A percentile compares a stretch with the other conserved stretches of the same genome.
Evolutionary conservation across 2,888 invertebrate species (phyloP).

Genomic region (Drosophila peninsularis): DNA sequence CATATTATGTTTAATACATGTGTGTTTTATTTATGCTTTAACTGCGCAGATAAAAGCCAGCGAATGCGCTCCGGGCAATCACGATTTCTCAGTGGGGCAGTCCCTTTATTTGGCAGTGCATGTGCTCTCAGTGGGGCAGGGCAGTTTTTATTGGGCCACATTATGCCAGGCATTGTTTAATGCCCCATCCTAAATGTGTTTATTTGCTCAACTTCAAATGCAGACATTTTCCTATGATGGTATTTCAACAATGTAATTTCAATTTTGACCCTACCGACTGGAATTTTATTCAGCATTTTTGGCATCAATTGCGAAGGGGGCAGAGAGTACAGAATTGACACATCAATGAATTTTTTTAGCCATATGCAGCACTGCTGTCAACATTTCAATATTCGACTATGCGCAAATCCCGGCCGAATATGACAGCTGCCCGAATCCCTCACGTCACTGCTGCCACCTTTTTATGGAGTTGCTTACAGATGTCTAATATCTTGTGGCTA

Average conservation of each 20-base stretch:
- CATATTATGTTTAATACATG: conserved; percentile 17
- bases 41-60: conserved; percentile 52
- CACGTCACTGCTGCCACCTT: conserved; percentile 28
- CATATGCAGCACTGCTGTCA: conserved; percentile 39
- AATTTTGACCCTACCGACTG: conserved; percentile 12
- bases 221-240: conserved; percentile 27
- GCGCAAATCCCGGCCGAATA: conserved; percentile 61
- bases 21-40: conserved; percentile 38
- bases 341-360: conserved; percentile 17
- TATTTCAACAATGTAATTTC: conserved; percentile 24
- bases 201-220: conserved; percentile 61
- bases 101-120: conserved; percentile 25
- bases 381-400: conserved; percentile 32
- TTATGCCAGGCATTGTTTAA: conserved; percentile 26
- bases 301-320: background rate
- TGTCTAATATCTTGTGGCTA: conserved; percentile 6
- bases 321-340: conserved; percentile 12
- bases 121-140: conserved; percentile 50
- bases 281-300: conserved; percentile 21
- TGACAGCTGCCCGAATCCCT: conserved; percentile 56
- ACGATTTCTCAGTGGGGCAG: conserved; percentile 61
- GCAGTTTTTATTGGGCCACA: conserved; percentile 40
- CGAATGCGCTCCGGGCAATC: conserved; percentile 54
- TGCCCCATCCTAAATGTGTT: conserved; percentile 11
- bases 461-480: conserved; percentile 27